phyloP scores from a whole-genome alignment of 2,113 vertebrate species.

The Epinephelus lanceolatus region DNA sequence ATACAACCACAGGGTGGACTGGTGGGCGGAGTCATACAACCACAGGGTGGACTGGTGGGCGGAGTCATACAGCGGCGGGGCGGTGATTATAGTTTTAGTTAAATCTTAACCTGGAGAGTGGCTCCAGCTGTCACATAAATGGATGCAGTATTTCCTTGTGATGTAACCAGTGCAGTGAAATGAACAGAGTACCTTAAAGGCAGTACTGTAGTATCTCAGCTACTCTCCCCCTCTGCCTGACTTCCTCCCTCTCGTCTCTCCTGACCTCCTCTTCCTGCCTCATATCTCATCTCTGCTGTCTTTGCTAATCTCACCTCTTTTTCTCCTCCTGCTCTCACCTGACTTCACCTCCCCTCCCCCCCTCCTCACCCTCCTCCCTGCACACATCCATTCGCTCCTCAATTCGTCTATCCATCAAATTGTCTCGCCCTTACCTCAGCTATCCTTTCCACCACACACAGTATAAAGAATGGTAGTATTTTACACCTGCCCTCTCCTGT shows the following conservation, averaged over 20 bases:
- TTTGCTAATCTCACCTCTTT: conserved; percentile 34
- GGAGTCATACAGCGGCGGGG: too few relatives aligned
- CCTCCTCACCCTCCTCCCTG: not conserved
- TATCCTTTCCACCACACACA: conserved; percentile 44
- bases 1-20: too few relatives aligned
- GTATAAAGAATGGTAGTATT: conserved; percentile 50
- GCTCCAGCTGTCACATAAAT: too few relatives aligned
- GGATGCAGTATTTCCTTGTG: too few relatives aligned
- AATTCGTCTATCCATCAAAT: conserved; percentile 64
- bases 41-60: too few relatives aligned
- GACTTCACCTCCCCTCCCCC: conserved; percentile 4
- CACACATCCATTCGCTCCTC: conserved; percentile 29
- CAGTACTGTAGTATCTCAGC: not conserved
- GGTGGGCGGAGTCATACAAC: too few relatives aligned
- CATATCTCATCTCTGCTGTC: conserved; percentile 19
- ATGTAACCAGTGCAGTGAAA: too few relatives aligned
- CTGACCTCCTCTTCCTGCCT: conserved; percentile 17
- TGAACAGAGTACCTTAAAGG: too few relatives aligned
- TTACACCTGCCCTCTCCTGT: conserved; percentile 55
- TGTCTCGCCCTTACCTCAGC: conserved; percentile 57
- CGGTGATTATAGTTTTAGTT: too few relatives aligned
- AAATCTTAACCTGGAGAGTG: too few relatives aligned
- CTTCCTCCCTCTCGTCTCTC: not conserved
- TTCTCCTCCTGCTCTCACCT: conserved; percentile 7
- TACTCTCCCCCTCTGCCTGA: not conserved